Evolutionary conservation across 1,140 invertebrate species (phyloP), one percentile per base, ranked within the genome.

Genomic region (Atopsyche davidsoni): DNA sequence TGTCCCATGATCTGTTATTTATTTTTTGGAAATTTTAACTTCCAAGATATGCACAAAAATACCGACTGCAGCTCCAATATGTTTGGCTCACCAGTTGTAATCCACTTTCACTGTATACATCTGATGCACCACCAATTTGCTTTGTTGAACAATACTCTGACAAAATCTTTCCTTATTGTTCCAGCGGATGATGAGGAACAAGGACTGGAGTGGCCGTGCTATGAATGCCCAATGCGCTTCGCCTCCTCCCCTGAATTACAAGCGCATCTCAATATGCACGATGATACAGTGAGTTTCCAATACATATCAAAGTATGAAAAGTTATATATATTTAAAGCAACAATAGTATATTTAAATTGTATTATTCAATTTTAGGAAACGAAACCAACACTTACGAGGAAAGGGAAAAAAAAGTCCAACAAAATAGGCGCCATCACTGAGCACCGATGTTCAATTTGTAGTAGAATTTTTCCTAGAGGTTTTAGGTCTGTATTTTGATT

Each of bases 401-500:
- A 44, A 53, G 35, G 32, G 10, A 57, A 50, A 28, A 57, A 57
- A 28, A 48, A 48, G 23, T 14, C 11, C n/a, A 11, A 11, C 31
- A 1, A 52, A 49, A 48, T 16, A 9, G 22, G 17, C 14, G 4
- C 1, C 60, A 2, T 69, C 70, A 58, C 45, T 59, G 42, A 61
- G 46, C 44, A 53, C 64, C 60, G 31, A 64, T 58, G 48, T 76
- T 64, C 56, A 73, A 63, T 13, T 73, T 74, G 59, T 81, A 84
- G 63, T 85, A 80, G 64, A 67, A 69, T 3, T 62, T 78, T 54
- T 86, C 85, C 63, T 80, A 82, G 60, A 85, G 85, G 63, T 65
- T 76, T 46, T 23, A 49, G 53, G 22, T 87, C 86, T 67, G 72
- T 78, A 2, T 75, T 76, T 11, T 72, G 78, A 58, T 79, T 84